Percentiles rank a stretch among this genome's conserved stretches.
Evolutionary conservation across 2,888 invertebrate genomes (phyloP).

Genomic region (Caenorhabditis sp.): DNA sequence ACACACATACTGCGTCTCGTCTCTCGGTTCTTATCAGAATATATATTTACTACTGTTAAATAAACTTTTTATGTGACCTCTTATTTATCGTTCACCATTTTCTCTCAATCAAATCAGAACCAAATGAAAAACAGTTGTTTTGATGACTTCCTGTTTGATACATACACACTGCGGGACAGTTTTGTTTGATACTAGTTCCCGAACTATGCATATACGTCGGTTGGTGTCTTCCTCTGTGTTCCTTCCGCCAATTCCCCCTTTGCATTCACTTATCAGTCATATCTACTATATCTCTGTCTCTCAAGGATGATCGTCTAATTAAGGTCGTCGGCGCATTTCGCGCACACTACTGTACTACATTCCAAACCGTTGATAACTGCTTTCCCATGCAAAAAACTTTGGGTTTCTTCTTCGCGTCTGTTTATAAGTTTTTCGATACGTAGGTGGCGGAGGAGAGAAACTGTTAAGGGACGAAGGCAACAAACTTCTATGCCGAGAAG

Average conservation of each 20-base stretch:
- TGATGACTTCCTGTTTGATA: too few species aligned
- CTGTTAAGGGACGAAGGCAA: background rate
- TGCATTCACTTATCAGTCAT: conserved; percentile 46
- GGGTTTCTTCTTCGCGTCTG: background rate
- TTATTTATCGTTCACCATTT: conserved; percentile 4
- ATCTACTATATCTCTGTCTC: conserved; percentile 37
- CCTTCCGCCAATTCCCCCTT: conserved; percentile 36
- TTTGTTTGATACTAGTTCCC: background rate
- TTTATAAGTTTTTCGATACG: conserved; percentile 3
- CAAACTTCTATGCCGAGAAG: conserved; percentile 3
- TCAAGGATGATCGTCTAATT: conserved; percentile 58
- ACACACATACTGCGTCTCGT: conserved; percentile 3
- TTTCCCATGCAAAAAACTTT: conserved; percentile 7
- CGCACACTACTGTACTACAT: conserved; percentile 56
- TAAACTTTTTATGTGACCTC: background rate
- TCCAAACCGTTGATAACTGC: conserved; percentile 42
- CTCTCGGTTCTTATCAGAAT: conserved; percentile 11
- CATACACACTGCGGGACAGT: background rate
- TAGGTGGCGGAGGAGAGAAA: background rate
- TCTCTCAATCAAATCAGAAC: background rate
- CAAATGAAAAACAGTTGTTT: background rate
- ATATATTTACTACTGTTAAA: conserved; percentile 5
- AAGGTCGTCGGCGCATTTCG: conserved; percentile 43
- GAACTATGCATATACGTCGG: background rate
- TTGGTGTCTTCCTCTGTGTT: conserved; percentile 4